These are phyloP conservation scores for Protaetia brevitarsis DNA, from an alignment of 1,140 invertebrate species.

Conservation along the genomic window DNA sequence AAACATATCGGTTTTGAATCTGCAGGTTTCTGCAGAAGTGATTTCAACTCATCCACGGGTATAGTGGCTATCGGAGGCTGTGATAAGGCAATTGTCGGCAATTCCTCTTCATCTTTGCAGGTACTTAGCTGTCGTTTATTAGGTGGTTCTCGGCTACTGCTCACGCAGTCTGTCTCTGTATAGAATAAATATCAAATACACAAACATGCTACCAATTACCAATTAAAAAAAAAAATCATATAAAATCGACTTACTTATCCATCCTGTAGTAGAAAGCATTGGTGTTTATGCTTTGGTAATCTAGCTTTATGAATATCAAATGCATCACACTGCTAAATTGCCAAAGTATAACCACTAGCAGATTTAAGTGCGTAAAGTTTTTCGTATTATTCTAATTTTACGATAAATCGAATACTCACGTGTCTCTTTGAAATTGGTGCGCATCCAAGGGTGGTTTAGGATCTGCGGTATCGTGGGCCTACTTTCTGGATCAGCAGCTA, in stretches of 20 bases:
- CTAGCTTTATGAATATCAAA: slow-evolving; percentile 85
- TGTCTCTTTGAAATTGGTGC: slow-evolving; percentile 55
- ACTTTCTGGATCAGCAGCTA: slow-evolving; percentile 61
- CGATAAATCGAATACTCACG: slow-evolving; percentile 49
- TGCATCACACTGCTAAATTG: slow-evolving; percentile 91
- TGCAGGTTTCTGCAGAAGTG: background rate
- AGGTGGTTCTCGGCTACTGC: background rate
- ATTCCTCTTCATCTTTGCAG: background rate
- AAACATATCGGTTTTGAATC: slow-evolving; percentile 56
- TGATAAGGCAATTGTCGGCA: slow-evolving; percentile 7
- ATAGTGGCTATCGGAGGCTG: slow-evolving; percentile 10
- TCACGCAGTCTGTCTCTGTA: background rate
- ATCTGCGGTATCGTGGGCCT: slow-evolving; percentile 69
- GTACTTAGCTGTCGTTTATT: slow-evolving; percentile 36
- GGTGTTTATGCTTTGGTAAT: slow-evolving; percentile 83
- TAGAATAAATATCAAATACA: slow-evolving; percentile 36
- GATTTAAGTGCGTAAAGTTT: no score
- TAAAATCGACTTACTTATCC: no score
- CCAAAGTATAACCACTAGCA: slow-evolving; percentile 70
- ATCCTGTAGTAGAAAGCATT: no score
- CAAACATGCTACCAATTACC: background rate
- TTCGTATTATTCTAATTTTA: background rate
- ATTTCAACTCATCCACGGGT: background rate
- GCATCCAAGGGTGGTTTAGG: slow-evolving; percentile 74
- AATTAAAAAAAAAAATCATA: no score